Evolutionary conservation across 1,140 invertebrate species (phyloP), one percentile per base, ranked within the genome.

Genomic region (Polypedilum vanderplanki): DNA sequence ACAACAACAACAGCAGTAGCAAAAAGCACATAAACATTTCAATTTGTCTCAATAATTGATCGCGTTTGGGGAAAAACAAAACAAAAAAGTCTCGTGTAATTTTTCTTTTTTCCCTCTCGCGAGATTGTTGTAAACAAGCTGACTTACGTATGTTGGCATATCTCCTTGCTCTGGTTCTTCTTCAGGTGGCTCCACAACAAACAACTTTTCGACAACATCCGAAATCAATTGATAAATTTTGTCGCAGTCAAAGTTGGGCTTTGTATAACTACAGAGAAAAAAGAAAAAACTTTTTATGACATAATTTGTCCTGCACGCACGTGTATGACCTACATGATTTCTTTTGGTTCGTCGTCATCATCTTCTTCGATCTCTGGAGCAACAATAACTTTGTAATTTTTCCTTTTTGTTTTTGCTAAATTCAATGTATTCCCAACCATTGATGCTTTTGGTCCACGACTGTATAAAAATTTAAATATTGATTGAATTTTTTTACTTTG

Each of bases 211-310:
- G 18, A 67, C 64, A 67, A 67, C 18, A 17, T 67, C 64, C n/a
- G n/a, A 17, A 18, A 67, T 67, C 64, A 67, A 67, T 67, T 67
- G 64, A 67, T 67, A 67, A 15, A 67, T 67, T 20, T 67, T 67
- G 9, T 67, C 64, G 18, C n/a, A n/a, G 24, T 33, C 24, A 33
- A 33, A 33, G 24, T 33, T 33, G 24, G 24, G 24, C 24, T 33
- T 33, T 33, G 24, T 33, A 33, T 33, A 33, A 5, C 24, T 33
- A 33, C 24, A n/a, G n/a, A n/a, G n/a, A 17, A 57, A 57, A 57
- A 57, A 57, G 46, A n/a, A n/a, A n/a, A n/a, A n/a, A n/a, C n/a
- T n/a, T 57, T 57, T 57, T 17, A 57, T 15, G 46, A 57, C 5
- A 1, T 33, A 33, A 5, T 33, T 33, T 33, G 5, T 33, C 24